phyloP scores from a whole-genome alignment of 2,797 vertebrate species.

The Sparidentex hasta region DNA sequence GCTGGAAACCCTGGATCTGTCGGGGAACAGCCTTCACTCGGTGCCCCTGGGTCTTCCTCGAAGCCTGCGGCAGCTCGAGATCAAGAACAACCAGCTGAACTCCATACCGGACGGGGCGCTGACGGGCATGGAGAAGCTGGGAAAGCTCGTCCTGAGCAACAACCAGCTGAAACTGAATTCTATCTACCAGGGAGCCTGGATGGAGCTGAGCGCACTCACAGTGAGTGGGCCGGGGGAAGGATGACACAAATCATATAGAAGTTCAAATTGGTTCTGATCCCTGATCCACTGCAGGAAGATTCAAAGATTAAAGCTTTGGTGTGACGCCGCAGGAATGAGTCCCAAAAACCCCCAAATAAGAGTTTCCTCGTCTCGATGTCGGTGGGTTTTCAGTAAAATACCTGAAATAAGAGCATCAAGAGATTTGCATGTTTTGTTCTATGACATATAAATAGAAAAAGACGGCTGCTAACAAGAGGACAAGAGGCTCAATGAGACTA shows the following conservation, averaged over 20 bases:
- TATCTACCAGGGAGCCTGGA: conserved; percentile 92
- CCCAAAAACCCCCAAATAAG: no score
- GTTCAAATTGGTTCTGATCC: neutral
- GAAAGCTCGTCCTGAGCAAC: conserved; percentile 90
- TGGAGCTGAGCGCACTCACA: conserved; percentile 91
- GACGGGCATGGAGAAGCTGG: conserved; percentile 91
- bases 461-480: no score
- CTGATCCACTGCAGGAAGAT: neutral
- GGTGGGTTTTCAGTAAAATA: no score
- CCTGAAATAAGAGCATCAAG: no score
- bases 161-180: conserved; percentile 93
- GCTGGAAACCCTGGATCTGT: conserved; percentile 93
- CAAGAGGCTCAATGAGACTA: no score
- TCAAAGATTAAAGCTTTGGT: no score
- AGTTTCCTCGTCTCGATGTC: no score
- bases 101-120: conserved; percentile 89
- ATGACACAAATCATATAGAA: neutral
- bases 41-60: conserved; percentile 92
- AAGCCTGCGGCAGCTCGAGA: conserved; percentile 90
- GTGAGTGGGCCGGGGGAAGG: conserved; percentile 77
- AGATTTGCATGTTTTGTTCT: no score
- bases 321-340: no score
- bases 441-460: no score
- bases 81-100: conserved; percentile 92
- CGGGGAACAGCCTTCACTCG: conserved; percentile 90